phyloP scores from a whole-genome alignment of 2,888 invertebrate genomes.

The Apamea crenata region DNA sequence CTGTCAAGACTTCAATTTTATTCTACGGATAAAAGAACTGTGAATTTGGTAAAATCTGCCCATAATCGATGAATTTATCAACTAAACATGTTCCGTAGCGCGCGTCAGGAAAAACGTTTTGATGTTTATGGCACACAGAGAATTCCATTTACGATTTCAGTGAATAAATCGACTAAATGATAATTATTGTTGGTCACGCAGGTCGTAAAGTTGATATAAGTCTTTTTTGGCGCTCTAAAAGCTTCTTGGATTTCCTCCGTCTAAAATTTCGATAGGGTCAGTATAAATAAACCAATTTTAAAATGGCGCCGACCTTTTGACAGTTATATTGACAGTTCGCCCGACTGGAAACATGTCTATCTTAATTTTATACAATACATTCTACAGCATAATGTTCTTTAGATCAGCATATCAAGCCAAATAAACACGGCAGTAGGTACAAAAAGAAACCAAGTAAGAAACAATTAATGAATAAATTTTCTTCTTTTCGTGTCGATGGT shows the following conservation, averaged over 20 bases:
- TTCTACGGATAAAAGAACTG: background rate
- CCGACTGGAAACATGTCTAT: background rate
- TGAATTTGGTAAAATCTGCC: background rate
- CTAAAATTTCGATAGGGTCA: background rate
- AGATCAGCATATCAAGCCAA: background rate
- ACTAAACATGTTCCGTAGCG: constrained; percentile 5
- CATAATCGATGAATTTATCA: constrained; percentile 7
- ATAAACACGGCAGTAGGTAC: background rate
- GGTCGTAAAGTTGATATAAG: background rate
- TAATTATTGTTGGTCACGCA: constrained; percentile 43
- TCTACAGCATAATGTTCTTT: background rate
- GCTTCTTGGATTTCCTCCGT: background rate
- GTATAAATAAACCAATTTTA: background rate
- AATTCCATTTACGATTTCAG: constrained; percentile 19
- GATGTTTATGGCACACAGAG: constrained; percentile 1
- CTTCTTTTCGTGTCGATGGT: background rate
- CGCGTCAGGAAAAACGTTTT: background rate
- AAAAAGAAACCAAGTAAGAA: background rate
- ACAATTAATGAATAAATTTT: background rate
- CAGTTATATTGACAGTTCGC: background rate
- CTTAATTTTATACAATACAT: background rate
- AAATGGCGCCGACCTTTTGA: background rate
- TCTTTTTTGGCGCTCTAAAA: constrained; percentile 8
- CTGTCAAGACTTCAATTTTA: background rate
- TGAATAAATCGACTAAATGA: constrained; percentile 33